Evolutionary conservation across 2,113 vertebrate genomes (phyloP).

Genomic region (Microcebus ravelobensis): DNA sequence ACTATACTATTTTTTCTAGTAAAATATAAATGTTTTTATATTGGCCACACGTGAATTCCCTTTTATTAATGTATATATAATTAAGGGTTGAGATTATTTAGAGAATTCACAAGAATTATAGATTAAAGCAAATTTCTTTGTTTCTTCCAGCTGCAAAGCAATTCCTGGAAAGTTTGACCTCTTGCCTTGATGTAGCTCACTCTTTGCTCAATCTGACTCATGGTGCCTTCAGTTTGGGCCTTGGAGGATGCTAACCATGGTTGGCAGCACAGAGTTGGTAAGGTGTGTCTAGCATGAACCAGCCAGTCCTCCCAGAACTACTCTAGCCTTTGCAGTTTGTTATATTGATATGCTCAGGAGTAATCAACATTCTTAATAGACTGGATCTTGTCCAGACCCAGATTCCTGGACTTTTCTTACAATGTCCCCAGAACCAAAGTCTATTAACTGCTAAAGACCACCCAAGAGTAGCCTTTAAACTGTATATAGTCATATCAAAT

Average conservation of each 20-base stretch:
- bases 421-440: conserved; percentile 39
- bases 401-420: conserved; percentile 57
- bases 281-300: neutral
- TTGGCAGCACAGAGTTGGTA: neutral
- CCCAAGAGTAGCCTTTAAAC: conserved; percentile 65
- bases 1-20: neutral
- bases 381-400: conserved; percentile 36
- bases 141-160: neutral
- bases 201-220: neutral
- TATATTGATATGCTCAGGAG: conserved; percentile 23
- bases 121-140: neutral
- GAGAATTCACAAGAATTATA: neutral
- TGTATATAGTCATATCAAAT: conserved; percentile 26
- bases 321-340: neutral
- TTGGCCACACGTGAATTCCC: neutral
- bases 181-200: neutral
- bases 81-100: neutral
- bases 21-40: neutral
- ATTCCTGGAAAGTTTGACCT: neutral
- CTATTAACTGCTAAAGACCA: conserved; percentile 64
- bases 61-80: neutral
- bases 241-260: neutral
- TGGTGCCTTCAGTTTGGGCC: neutral
- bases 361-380: conserved; percentile 31
- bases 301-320: neutral